Evolutionary conservation across 2,888 invertebrate species (phyloP), one percentile per base, ranked within the genome.

Genomic region (Choristoneura rosaceana): DNA sequence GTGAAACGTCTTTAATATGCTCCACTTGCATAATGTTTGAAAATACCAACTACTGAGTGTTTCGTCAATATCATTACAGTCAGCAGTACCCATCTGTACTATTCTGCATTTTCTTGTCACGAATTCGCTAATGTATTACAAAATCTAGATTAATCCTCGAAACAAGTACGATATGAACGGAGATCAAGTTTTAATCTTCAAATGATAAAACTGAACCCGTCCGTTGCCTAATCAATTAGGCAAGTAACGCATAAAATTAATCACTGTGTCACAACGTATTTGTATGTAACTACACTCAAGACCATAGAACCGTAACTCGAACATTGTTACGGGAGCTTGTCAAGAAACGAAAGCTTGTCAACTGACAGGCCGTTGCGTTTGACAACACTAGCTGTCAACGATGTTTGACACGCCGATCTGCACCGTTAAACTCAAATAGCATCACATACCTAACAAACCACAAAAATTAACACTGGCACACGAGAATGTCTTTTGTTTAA

Each of bases 241-340:
- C 70, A 77, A 77, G 75, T 75, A 74, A 75, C 75, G 77, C 75
- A 78, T 77, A 76, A 75, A 76, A 82, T 79, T 81, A 81, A 84
- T 82, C 80, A 79, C 80, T 79, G 77, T 80, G 82, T 82, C 83
- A 78, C 78, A 79, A 74, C 77, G 77, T 76, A 79, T 84, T 80
- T 82, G 77, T 80, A 59, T 71, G 71, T 70, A 71, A 70, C 55
- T 45, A 70, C 62, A 68, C 69, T 66, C 65, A 69, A 64, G 70
- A 71, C 62, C 70, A 74, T 74, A 61, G 59, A 66, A 58, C 66
- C 71, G 75, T 74, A 74, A 75, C 50, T 69, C 25, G 71, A 69
- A 73, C 69, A 75, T 69, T 71, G 69, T 71, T 66, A 70, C 70
- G 63, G 71, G 60, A 76, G 76, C 73, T 77, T 79, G 82, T 83